Evolutionary conservation across 2,888 invertebrate species (phyloP).

Genomic region (Eucera pruinosa): DNA sequence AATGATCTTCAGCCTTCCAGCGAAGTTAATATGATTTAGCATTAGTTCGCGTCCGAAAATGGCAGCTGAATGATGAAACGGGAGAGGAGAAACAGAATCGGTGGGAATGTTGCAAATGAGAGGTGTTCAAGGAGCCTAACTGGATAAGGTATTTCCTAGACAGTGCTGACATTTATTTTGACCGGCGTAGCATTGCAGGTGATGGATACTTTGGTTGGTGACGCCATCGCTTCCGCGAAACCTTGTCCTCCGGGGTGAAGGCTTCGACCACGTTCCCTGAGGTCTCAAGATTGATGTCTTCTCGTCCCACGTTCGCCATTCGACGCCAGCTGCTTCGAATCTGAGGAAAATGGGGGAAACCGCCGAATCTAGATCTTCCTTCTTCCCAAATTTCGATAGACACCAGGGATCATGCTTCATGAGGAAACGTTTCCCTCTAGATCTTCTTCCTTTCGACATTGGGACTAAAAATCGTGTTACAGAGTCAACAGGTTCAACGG

Average conservation of each 20-base stretch:
- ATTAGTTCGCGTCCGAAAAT: too few species aligned
- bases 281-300: constrained; percentile 37
- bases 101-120: too few species aligned
- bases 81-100: too few species aligned
- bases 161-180: constrained; percentile 72
- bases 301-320: constrained; percentile 42
- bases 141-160: not conserved
- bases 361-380: not conserved
- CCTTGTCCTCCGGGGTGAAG: constrained; percentile 59
- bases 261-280: constrained; percentile 47
- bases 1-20: too few species aligned
- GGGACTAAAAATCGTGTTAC: too few species aligned
- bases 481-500: too few species aligned
- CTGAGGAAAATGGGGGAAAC: constrained; percentile 6
- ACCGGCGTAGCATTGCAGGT: constrained; percentile 73
- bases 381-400: too few species aligned
- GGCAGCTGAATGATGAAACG: too few species aligned
- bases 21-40: too few species aligned
- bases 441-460: too few species aligned
- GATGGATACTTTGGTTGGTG: constrained; percentile 73
- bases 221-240: constrained; percentile 77
- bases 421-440: too few species aligned
- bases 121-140: not conserved
- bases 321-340: constrained; percentile 17
- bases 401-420: too few species aligned